These are phyloP conservation scores for Cerastis leucographa DNA, from an alignment of 2,888 invertebrate species.

Conservation along the genomic window DNA sequence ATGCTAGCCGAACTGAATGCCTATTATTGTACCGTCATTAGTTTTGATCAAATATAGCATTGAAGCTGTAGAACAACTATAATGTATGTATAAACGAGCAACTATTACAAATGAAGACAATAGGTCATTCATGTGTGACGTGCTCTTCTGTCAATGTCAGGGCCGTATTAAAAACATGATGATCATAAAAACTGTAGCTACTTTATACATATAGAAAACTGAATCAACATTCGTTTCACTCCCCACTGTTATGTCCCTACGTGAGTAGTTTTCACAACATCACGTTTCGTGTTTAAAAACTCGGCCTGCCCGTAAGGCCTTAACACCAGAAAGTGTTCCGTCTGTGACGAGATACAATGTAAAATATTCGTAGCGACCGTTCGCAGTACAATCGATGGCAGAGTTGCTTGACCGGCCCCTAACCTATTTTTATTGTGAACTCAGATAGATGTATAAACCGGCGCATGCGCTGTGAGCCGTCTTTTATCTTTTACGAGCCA, in stretches of 20 bases:
- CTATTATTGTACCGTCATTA: slow-evolving; percentile 55
- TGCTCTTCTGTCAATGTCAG: slow-evolving; percentile 32
- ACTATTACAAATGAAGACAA: slow-evolving; percentile 46
- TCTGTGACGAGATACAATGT: slow-evolving; percentile 56
- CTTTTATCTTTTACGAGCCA: slow-evolving; percentile 66
- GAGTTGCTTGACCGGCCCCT: slow-evolving; percentile 81
- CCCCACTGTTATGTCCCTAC: slow-evolving; percentile 30
- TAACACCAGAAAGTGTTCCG: slow-evolving; percentile 60
- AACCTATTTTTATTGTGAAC: slow-evolving; percentile 84
- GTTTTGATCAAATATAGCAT: slow-evolving; percentile 60
- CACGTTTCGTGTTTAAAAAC: slow-evolving; percentile 49
- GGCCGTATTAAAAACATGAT: slow-evolving; percentile 5
- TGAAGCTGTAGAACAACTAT: slow-evolving; percentile 18
- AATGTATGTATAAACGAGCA: slow-evolving; percentile 7
- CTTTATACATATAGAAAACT: slow-evolving; percentile 9
- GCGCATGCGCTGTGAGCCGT: slow-evolving; percentile 74
- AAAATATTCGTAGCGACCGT: slow-evolving; percentile 53
- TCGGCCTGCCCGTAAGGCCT: slow-evolving; percentile 29
- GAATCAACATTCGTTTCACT: slow-evolving; percentile 33
- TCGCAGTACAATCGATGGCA: slow-evolving; percentile 74
- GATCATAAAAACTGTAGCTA: slow-evolving; percentile 3
- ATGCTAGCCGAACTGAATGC: slow-evolving; percentile 37
- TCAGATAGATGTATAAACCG: slow-evolving; percentile 78
- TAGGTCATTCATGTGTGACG: slow-evolving; percentile 46
- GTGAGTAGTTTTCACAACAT: slow-evolving; percentile 52